Base-by-base conservation (phyloP, 1,140 invertebrate species). In the Saxidomus purpurata region DNA sequence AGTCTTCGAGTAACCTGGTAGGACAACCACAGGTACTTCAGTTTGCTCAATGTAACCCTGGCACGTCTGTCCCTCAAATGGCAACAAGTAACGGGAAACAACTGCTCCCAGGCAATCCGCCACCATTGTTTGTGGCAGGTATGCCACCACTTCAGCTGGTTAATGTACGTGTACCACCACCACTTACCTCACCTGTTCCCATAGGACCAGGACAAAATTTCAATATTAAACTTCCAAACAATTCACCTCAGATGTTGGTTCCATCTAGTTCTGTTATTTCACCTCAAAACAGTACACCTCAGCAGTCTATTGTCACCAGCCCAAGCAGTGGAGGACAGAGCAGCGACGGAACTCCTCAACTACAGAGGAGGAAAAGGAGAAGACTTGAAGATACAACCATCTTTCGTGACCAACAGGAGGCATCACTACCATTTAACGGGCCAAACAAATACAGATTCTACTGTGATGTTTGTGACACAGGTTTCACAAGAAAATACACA, bases 371-470 rank as follows among this genome's bases (percentile, higher is more conserved):
- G 47, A 88, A 88, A 52, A 22, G 86, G 19, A 88, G 81, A 71
- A 43, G 63, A 25, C 22, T 88, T 13, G 86, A 88, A 38, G 86
- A 88, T 38, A 88, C 86, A 25, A 81, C 86, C 9, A 36, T 69
- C 28, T 88, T 88, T 34, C 52, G 86, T 22, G 86, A 88, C 34
- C 86, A 76, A 52, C 86, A 77, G 61, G 86, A 88, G 40, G 76
- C 79, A 28, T 88, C 86, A 22, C 63, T 88, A 25, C 86, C 86
- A 36, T 88, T 88, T 43, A 88, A 88, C 36, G 86, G 86, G 28
- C 86, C 86, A 0, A 88, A 88, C 61, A 88, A 88, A 61, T 88
- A 88, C 61, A 34, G 86, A 4, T 88, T 88, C 61, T 88, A 88
- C 38, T 88, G 86, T 67, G 86, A 88, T 52, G 86, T 88, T 17